Base-by-base conservation (phyloP, 2,113 vertebrate genomes). In the Lepidothrix coronata region DNA sequence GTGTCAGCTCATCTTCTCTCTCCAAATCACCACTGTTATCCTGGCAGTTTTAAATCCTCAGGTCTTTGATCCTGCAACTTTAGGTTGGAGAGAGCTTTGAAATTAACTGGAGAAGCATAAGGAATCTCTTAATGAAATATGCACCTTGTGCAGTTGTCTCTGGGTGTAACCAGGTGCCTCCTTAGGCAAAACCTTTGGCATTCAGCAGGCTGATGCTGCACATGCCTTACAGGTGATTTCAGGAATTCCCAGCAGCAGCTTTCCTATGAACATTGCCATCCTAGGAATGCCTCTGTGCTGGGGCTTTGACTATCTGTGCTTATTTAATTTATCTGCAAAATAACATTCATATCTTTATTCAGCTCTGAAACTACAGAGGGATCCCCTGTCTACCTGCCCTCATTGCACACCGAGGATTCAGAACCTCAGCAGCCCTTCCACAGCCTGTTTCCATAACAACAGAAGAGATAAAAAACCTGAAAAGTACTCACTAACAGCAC, bases 381-480 rank as follows among this genome's bases (percentile, higher is more conserved):
- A 84, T 93, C 51, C 39, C 59, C 73, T 67, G 22, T 6, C 73
- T 84, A 84, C 87, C 87, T 94, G 84, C 63, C 37, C 46, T 87
- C 77, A 8, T 12, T 4, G 55, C 80, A 55, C 55, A 87, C 21
- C 51, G 84, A 66, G 84, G n/a, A 89, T 92, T 86, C 80, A n/a
- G 85, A 13, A 89, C 48, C 52, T 65, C 86, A 12, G 89, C 91
- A 92, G 54, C 79, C 51, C 54, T 94, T 91, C 22, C 9, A 43
- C 93, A 86, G 76, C 55, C 73, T 71, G 91, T 95, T 96, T 91
- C 91, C 93, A 92, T 96, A 96, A 96, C 91, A 94, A 95, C 96
- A 91, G 79, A 79, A 73, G 30, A 88, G 59, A 7, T 48, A 23
- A 63, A 46, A 73, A 79, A 3, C 3, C 67, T 31, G 79, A 48